Base-by-base conservation (phyloP, 1,140 invertebrate genomes). In the Solenopsis fugax region DNA sequence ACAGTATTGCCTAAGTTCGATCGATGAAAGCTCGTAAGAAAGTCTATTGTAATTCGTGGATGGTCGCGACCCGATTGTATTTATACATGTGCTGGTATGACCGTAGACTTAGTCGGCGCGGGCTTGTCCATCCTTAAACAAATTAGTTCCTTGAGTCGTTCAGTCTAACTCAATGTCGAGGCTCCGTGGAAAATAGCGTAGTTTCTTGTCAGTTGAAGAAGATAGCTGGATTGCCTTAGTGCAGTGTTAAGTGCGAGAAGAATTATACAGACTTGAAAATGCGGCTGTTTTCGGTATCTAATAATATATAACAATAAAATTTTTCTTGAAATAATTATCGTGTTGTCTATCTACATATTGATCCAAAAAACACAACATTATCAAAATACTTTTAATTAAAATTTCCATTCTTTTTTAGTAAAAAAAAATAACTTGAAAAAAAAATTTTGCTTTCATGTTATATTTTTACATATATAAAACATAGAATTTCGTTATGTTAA, bases 11-110 rank as follows among this genome's bases (percentile, higher is more conserved):
- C 93, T 91, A 94, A 95, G 92, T 91, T 86, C 87, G 90, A 94
- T 94, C 94, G 94, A 95, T 94, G 95, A 95, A 95, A 95, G 95
- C 93, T 89, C 91, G 88, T 87, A 95, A 95, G 95, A 95, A 95
- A 95, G 95, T 95, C 94, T 94, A 95, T 95, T 95, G 93, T 95
- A 95, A 95, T 95, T 95, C 95, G 90, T 93, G 93, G 71, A 94
- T 93, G 91, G 94, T 95, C 95, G 94, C 93, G 93, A 93, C 92
- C 92, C 93, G 92, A 95, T 93, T 94, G 94, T 95, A 95, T 95
- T 95, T 95, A 95, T 95, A 95, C 89, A 95, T 95, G 95, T 94
- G 94, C 93, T 86, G 89, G 92, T 93, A 93, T 94, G 92, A 91
- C 86, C 82, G 90, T 93, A 88, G 90, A 86, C 89, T 95, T 95